Conservation (phyloP, 2,113 vertebrate species). For the Perognathus longimembris region DNA sequence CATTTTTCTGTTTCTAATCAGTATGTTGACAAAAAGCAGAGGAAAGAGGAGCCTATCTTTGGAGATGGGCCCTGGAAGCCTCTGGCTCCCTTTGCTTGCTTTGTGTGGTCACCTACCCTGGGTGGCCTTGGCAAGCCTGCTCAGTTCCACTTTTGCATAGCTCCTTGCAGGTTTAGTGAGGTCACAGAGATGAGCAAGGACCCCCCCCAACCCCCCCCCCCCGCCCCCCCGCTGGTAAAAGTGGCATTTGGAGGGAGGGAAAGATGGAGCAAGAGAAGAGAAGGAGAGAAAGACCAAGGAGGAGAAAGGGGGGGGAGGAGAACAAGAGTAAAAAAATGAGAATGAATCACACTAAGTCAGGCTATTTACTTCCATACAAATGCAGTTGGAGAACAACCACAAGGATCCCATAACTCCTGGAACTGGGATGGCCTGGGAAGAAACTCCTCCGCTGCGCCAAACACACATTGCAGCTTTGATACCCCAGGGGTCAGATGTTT, state of each 20-base stretch:
- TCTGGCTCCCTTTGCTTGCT: neutral
- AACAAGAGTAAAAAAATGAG: neutral
- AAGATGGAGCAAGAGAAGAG: no score
- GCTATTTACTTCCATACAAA: neutral
- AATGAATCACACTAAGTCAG: neutral
- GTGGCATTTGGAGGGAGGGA: neutral
- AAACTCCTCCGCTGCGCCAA: neutral
- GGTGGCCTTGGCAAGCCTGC: neutral
- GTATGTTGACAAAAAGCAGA: slow-evolving; percentile 24
- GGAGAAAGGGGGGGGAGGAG: neutral
- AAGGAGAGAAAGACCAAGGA: neutral
- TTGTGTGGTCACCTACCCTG: neutral
- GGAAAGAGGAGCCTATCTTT: neutral
- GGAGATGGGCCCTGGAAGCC: neutral
- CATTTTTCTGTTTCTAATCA: slow-evolving; percentile 50
- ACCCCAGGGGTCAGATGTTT: neutral
- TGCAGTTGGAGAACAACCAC: neutral
- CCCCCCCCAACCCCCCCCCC: no score
- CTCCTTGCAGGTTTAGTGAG: neutral
- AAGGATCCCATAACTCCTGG: neutral
- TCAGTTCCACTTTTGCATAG: slow-evolving; percentile 8
- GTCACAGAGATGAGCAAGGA: neutral
- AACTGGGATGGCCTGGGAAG: neutral
- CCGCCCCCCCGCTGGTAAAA: no score
- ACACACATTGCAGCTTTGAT: neutral